phyloP scores from a whole-genome alignment of 2,797 vertebrate genomes.

The Mareca strepera region DNA sequence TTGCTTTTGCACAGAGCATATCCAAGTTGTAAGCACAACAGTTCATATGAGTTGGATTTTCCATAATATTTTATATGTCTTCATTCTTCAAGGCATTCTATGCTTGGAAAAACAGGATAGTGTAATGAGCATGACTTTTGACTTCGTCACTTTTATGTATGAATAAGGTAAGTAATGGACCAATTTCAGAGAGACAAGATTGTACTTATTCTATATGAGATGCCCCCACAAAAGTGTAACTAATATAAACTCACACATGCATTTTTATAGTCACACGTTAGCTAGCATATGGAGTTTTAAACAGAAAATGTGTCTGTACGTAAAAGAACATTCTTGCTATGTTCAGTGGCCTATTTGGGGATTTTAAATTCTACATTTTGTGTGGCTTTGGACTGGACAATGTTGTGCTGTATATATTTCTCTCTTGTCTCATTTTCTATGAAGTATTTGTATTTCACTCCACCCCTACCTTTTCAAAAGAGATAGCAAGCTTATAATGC shows the following conservation, averaged over 20 bases:
- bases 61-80: neutral
- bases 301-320: neutral
- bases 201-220: neutral
- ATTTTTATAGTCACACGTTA: neutral
- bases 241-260: neutral
- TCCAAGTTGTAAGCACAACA: neutral
- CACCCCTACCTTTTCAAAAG: neutral
- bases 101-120: neutral
- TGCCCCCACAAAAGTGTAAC: neutral
- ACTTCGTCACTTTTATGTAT: neutral
- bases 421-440: neutral
- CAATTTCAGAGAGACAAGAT: neutral
- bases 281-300: neutral
- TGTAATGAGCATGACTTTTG: neutral
- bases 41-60: neutral
- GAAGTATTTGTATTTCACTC: neutral
- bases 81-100: neutral
- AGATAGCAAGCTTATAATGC: neutral
- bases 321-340: neutral
- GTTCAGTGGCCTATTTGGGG: neutral
- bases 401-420: neutral
- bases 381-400: neutral
- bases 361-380: neutral
- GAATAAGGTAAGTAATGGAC: neutral
- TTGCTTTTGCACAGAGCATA: neutral